Evolutionary conservation across 2,113 vertebrate genomes (phyloP).

Genomic region (Ariopsis seemanni): DNA sequence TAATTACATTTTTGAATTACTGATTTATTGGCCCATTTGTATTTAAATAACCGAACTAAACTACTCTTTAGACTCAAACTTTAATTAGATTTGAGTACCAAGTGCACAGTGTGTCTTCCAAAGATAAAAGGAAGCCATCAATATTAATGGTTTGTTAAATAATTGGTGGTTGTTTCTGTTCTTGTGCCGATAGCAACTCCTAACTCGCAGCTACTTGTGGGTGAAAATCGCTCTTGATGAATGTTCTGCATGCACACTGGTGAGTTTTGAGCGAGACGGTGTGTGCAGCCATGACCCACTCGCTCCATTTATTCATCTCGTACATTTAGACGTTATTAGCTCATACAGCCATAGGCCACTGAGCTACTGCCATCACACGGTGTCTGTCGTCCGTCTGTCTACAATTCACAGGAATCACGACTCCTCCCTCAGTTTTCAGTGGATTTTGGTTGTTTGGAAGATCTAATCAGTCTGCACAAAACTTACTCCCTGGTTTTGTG

Average conservation of each 20-base stretch:
- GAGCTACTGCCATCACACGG: no score
- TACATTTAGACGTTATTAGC: background rate
- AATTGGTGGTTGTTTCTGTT: background rate
- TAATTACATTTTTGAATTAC: background rate
- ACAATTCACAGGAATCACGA: no score
- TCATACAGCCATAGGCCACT: no score
- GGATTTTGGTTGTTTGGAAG: no score
- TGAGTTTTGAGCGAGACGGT: background rate
- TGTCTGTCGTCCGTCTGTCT: no score
- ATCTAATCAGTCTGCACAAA: no score
- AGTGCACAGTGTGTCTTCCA: background rate
- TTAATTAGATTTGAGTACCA: background rate
- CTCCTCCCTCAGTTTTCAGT: no score
- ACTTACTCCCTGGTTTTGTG: no score
- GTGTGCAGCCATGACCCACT: background rate
- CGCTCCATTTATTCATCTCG: background rate
- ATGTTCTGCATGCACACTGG: background rate
- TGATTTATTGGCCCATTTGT: background rate
- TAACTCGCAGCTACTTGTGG: background rate
- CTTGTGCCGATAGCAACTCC: constrained; percentile 11
- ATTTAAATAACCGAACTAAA: background rate
- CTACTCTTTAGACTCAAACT: background rate
- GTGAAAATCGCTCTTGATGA: background rate
- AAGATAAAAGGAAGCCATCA: constrained; percentile 5
- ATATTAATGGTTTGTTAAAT: background rate